phyloP scores from a whole-genome alignment of 92 coral and sea anemone species.

The Montipora capitata region DNA sequence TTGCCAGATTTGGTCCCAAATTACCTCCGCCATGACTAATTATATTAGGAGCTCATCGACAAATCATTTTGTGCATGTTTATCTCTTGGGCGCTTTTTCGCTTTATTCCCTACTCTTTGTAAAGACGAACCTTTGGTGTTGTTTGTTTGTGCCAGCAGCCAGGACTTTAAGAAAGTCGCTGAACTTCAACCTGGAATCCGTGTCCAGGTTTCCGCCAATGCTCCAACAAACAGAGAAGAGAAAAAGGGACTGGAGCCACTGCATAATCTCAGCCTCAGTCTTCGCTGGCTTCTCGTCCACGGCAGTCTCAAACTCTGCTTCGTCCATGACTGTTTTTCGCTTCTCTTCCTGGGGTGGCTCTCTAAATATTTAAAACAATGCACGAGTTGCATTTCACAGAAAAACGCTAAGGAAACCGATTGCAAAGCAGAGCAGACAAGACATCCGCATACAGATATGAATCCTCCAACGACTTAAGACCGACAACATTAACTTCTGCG shows the following conservation, averaged over 20 bases:
- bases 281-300: conserved; percentile 87
- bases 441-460: too few species aligned
- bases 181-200: conserved; percentile 94
- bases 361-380: conserved; percentile 23
- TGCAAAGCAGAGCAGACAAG: too few species aligned
- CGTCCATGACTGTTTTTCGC: conserved; percentile 69
- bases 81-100: too few species aligned
- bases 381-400: not conserved
- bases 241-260: conserved; percentile 97
- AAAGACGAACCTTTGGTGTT: conserved; percentile 87
- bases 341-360: conserved; percentile 76
- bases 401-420: not conserved
- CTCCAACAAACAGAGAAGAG: conserved; percentile 97
- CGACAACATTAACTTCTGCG: too few species aligned
- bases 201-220: conserved; percentile 94
- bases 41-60: too few species aligned
- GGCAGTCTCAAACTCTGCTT: conserved; percentile 66
- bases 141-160: conserved; percentile 93
- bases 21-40: too few species aligned
- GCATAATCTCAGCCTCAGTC: conserved; percentile 90
- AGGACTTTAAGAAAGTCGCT: conserved; percentile 93
- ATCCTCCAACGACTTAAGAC: too few species aligned
- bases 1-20: too few species aligned
- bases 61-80: too few species aligned
- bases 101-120: not conserved